These are phyloP conservation scores for Brevimyrus niger DNA, from an alignment of 2,113 vertebrate genomes.

Conservation along the genomic window DNA sequence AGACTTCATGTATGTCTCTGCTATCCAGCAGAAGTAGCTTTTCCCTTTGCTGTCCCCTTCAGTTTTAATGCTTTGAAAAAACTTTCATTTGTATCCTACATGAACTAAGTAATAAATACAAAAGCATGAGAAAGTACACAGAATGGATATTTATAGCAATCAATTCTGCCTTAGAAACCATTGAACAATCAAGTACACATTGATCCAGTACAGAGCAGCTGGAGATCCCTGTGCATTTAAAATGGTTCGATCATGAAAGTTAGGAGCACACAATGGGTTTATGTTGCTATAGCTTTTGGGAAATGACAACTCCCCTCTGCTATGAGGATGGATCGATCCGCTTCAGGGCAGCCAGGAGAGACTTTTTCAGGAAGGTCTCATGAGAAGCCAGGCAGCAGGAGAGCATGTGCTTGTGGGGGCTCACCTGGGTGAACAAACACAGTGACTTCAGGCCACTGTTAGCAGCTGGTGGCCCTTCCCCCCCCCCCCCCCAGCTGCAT, in stretches of 20 bases:
- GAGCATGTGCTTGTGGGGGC: conserved; percentile 61
- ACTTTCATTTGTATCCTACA: neutral
- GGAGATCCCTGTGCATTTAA: neutral
- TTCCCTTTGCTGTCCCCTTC: neutral
- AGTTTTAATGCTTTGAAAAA: neutral
- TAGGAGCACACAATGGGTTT: neutral
- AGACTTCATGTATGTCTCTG: neutral
- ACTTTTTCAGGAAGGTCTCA: conserved; percentile 72
- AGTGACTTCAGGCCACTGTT: neutral
- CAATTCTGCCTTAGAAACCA: neutral
- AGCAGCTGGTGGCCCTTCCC: neutral
- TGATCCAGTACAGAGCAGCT: neutral
- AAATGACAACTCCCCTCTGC: neutral
- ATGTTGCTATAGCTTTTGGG: neutral
- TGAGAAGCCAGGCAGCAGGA: conserved; percentile 57
- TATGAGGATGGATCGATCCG: conserved; percentile 40
- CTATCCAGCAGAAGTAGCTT: neutral
- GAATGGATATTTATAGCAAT: neutral
- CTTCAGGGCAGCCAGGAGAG: conserved; percentile 72
- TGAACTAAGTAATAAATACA: neutral
- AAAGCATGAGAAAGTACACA: neutral
- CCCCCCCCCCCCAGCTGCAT: neutral
- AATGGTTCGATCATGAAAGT: neutral
- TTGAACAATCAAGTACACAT: neutral
- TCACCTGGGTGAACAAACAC: conserved; percentile 57